A percentile compares a stretch with the other conserved stretches of the same genome.
Evolutionary conservation across 2,797 vertebrate genomes (phyloP).

Genomic region (Poeciliopsis presidionis): DNA sequence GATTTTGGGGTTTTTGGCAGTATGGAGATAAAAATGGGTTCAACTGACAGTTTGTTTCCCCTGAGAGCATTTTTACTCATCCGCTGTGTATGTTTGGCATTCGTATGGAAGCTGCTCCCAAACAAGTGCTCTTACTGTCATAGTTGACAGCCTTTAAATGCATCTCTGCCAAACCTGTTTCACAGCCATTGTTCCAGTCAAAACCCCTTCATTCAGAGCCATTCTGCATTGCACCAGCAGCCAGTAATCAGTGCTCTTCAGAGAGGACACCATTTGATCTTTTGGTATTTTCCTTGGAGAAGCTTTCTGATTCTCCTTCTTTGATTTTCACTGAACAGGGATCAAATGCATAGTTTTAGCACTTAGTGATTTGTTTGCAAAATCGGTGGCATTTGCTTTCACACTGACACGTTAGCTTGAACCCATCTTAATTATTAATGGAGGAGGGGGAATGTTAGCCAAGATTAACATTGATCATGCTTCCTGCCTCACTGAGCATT

Average conservation of each 20-base stretch:
- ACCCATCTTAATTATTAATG: constrained; percentile 77
- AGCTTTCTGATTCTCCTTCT: constrained; percentile 16
- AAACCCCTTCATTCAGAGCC: constrained; percentile 1
- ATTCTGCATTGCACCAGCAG: neutral
- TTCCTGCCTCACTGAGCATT: constrained; percentile 67
- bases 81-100: constrained; percentile 37
- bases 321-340: constrained; percentile 5
- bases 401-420: constrained; percentile 57
- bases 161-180: constrained; percentile 39
- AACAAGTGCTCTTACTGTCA: constrained; percentile 47
- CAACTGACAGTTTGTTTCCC: constrained; percentile 38
- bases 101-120: constrained; percentile 36
- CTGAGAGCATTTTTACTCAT: constrained; percentile 37
- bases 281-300: constrained; percentile 12
- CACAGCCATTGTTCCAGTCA: constrained; percentile 19
- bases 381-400: constrained; percentile 61
- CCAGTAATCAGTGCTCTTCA: neutral
- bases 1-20: neutral
- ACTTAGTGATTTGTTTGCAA: constrained; percentile 42
- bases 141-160: constrained; percentile 34
- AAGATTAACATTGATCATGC: constrained; percentile 77
- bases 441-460: constrained; percentile 25
- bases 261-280: constrained; percentile 2
- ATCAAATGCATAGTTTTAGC: constrained; percentile 39
- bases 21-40: neutral